Percentiles rank a stretch among this genome's conserved stretches.
phyloP scores from a whole-genome alignment of 2,113 vertebrate species.

The Cathartes aura region DNA sequence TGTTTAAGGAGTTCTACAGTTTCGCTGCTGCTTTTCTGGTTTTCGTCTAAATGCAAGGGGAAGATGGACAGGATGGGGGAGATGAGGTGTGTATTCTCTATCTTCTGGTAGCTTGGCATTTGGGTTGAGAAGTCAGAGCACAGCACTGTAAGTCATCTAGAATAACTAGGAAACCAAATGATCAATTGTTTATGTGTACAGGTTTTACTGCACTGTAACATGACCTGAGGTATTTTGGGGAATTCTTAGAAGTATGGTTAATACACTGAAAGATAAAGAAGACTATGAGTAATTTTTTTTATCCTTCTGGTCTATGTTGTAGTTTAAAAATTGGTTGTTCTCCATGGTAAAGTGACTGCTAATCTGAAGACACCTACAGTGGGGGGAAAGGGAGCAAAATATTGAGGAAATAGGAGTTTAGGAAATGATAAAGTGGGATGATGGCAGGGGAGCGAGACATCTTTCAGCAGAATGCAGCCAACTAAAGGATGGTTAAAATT shows the following conservation, averaged over 20 bases:
- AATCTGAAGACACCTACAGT: not conserved
- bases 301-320: not conserved
- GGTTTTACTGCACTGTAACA: not conserved
- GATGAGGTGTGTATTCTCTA: not conserved
- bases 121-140: not conserved
- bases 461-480: not conserved
- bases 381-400: not conserved
- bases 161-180: not conserved
- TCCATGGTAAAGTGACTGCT: not conserved
- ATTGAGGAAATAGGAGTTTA: not conserved
- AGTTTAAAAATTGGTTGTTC: not conserved
- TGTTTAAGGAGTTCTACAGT: not conserved
- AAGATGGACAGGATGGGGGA: not conserved
- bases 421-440: not conserved
- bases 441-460: not conserved
- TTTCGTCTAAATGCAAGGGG: not conserved
- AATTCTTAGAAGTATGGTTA: not conserved
- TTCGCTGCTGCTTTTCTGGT: not conserved
- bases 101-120: not conserved
- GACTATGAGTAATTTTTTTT: not conserved
- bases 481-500: not conserved
- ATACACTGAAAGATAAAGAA: not conserved
- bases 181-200: not conserved
- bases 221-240: not conserved
- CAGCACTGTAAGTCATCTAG: not conserved